A percentile compares a stretch with the other conserved stretches of the same genome.
phyloP scores from a whole-genome alignment of 2,888 invertebrate species.

The Omphaloscelis lunosa region DNA sequence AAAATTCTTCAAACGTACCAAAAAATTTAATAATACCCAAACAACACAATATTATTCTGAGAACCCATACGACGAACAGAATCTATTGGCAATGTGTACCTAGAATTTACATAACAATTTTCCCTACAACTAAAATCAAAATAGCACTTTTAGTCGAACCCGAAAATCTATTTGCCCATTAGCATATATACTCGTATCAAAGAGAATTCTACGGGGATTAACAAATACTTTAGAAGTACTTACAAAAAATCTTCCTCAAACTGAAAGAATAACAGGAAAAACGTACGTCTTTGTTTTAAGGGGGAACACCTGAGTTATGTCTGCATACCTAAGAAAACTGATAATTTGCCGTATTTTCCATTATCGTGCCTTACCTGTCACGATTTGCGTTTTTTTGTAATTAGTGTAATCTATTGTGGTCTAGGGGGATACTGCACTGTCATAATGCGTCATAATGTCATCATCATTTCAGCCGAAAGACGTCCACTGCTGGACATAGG shows the following conservation, averaged over 20 bases:
- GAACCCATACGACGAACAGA: background rate
- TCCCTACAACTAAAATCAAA: conserved; percentile 6
- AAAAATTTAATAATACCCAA: background rate
- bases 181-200: conserved; percentile 15
- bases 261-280: conserved; percentile 42
- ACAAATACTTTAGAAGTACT: background rate
- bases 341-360: conserved; percentile 20
- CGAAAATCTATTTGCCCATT: conserved; percentile 18
- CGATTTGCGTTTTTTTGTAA: conserved; percentile 26
- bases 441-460: background rate
- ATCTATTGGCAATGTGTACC: background rate
- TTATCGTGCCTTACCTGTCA: conserved; percentile 10
- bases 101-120: background rate
- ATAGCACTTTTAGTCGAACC: background rate
- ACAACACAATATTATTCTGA: background rate
- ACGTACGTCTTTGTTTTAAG: background rate
- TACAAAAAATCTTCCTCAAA: conserved; percentile 27
- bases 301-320: conserved; percentile 38
- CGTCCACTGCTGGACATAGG: no score
- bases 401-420: conserved; percentile 23
- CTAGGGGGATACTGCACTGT: background rate
- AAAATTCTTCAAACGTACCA: background rate
- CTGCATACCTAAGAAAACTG: background rate
- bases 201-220: conserved; percentile 19
- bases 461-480: no score